phyloP scores from a whole-genome alignment of 2,888 invertebrate genomes.

The Agrochola lychnidis region DNA sequence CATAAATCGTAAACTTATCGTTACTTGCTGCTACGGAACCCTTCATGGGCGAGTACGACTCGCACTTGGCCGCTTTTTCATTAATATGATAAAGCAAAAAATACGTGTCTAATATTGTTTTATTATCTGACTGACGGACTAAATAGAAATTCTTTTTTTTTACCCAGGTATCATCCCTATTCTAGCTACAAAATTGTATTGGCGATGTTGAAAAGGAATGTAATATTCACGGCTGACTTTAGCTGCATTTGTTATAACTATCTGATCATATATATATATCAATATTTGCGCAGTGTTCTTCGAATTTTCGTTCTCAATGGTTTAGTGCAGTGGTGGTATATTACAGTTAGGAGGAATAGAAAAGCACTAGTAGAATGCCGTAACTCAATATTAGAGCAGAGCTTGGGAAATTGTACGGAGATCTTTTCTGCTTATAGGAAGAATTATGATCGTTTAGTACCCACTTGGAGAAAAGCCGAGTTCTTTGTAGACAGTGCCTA shows the following conservation, averaged over 20 bases:
- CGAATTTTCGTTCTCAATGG: slow-evolving; percentile 66
- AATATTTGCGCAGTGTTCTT: slow-evolving; percentile 71
- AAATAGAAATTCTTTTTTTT: no score
- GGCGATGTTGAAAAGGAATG: slow-evolving; percentile 34
- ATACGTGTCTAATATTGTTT: no score
- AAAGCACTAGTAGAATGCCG: slow-evolving; percentile 40
- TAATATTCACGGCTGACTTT: slow-evolving; percentile 32
- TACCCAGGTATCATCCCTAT: not conserved
- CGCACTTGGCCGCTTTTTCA: no score
- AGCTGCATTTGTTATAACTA: slow-evolving; percentile 47
- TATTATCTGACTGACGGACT: no score
- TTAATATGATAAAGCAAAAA: no score
- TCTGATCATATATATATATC: slow-evolving; percentile 62
- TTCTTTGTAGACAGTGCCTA: not conserved
- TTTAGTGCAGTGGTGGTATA: slow-evolving; percentile 69
- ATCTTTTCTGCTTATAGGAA: slow-evolving; percentile 37
- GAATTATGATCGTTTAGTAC: slow-evolving; percentile 26
- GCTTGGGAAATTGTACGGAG: slow-evolving; percentile 19
- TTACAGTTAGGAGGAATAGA: slow-evolving; percentile 66
- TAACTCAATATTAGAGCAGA: slow-evolving; percentile 54
- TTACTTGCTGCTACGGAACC: no score
- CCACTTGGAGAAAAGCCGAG: slow-evolving; percentile 6
- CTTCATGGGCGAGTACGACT: no score
- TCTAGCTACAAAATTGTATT: slow-evolving; percentile 35
- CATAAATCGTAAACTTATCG: no score